Percentiles rank a stretch among this genome's conserved stretches.
Conservation (phyloP, 2,113 vertebrate genomes). For the Sialia sialis region DNA sequence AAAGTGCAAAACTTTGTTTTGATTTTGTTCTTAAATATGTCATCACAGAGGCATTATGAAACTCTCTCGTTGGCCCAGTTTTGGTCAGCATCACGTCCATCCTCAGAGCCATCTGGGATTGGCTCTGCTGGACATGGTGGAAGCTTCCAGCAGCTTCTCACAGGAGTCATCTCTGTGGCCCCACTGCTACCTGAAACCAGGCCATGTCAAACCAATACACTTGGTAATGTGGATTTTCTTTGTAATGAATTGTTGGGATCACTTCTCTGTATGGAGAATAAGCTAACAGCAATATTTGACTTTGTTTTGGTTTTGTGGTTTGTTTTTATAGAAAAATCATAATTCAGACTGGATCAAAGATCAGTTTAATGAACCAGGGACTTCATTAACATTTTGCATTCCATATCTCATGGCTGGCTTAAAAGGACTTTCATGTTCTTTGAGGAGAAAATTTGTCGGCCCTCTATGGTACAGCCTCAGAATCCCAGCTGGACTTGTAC, state of each 20-base stretch:
- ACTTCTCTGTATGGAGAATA: background rate
- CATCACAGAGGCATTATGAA: rapidly evolving
- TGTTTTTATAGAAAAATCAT: background rate
- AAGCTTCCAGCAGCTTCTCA: background rate
- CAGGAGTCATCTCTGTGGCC: background rate
- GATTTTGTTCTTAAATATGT: background rate
- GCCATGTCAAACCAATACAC: background rate
- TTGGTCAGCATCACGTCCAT: background rate
- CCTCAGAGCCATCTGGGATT: background rate
- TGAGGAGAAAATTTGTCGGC: background rate
- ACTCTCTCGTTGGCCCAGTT: background rate
- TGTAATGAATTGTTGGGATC: background rate
- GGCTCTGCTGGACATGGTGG: background rate
- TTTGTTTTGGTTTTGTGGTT: background rate
- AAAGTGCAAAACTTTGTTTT: background rate
- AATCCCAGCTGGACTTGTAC: background rate
- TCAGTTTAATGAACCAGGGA: conserved; percentile 4
- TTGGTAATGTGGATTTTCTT: background rate
- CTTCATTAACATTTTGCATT: conserved; percentile 13
- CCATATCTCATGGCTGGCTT: background rate
- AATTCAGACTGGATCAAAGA: conserved; percentile 11
- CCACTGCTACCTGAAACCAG: no score
- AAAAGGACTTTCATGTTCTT: conserved; percentile 26
- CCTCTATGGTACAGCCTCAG: background rate
- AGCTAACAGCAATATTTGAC: background rate